Evolutionary conservation across 2,888 invertebrate species (phyloP), one percentile per base, ranked within the genome.

Genomic region (Aporophyla lueneburgensis): DNA sequence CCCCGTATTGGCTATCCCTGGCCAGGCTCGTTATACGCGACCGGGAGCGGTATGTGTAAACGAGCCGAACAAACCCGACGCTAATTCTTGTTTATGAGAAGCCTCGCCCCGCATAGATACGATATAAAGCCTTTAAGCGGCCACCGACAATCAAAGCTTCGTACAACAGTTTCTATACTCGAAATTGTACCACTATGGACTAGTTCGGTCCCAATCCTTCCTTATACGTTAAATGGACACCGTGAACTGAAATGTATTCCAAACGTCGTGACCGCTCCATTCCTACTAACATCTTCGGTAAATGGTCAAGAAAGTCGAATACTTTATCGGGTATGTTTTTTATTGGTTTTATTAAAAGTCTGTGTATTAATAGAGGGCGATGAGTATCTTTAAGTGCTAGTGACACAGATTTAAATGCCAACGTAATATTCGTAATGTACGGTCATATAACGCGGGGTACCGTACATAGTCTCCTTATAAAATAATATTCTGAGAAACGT

Each of bases 1-100:
- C 90, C 91, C 92, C 93, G 93, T 94, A 94, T 94, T 93, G 93
- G 95, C 91, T 93, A 92, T 91, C 88, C 86, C 89, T 86, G 68
- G 72, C 80, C 75, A 80, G 84, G 90, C 94, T 96, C 94, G 95
- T 96, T 96, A 95, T 92, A 93, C 88, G 92, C 92, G 88, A 92
- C 92, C 93, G 90, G 93, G 93, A 93, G 94, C 94, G 95, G 95
- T 94, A 94, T 95, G 95, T 96, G 96, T 96, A 96, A 96, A 96
- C 96, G 95, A 95, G 93, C 92, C 92, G 92, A 94, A 92, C 93
- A 90, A 92, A 93, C 93, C 91, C 93, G 95, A 95, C 94, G 94
- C 94, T 96, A 96, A 96, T 96, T 95, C 96, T 95, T 94, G 94
- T 96, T 96, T 96, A 96, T 95, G 95, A 94, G 92, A 84, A 91